phyloP scores from a whole-genome alignment of 2,113 vertebrate species.

The Calyptomena viridis region DNA sequence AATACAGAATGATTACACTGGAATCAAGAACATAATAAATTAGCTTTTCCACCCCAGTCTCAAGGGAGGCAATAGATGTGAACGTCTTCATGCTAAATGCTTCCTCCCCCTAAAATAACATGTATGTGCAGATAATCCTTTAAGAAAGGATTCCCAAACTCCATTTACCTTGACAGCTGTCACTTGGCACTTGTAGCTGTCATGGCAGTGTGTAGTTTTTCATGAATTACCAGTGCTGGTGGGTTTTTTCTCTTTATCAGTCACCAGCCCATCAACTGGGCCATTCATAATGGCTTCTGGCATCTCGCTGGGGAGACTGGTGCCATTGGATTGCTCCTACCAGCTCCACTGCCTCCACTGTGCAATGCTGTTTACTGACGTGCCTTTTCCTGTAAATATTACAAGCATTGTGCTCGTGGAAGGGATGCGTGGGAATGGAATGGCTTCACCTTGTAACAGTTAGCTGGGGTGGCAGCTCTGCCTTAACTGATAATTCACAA shows the following conservation, averaged over 20 bases:
- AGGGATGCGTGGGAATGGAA: constrained; percentile 24
- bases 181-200: constrained; percentile 68
- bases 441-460: constrained; percentile 30
- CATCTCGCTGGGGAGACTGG: constrained; percentile 72
- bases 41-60: background rate
- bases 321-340: constrained; percentile 66
- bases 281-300: constrained; percentile 74
- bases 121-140: background rate
- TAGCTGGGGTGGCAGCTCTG: constrained; percentile 34
- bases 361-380: constrained; percentile 79
- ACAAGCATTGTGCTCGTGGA: constrained; percentile 40
- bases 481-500: background rate
- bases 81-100: background rate
- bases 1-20: background rate
- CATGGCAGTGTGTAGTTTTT: constrained; percentile 64
- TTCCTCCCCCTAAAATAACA: background rate
- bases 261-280: constrained; percentile 71
- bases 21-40: background rate
- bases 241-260: constrained; percentile 69
- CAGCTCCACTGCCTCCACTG: constrained; percentile 72
- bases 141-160: constrained; percentile 55
- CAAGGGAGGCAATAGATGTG: background rate
- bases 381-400: constrained; percentile 80
- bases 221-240: constrained; percentile 61
- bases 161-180: constrained; percentile 76